A percentile compares a stretch with the other conserved stretches of the same genome.
Evolutionary conservation across 2,797 vertebrate species (phyloP).

Genomic region (Pteropus rufus): DNA sequence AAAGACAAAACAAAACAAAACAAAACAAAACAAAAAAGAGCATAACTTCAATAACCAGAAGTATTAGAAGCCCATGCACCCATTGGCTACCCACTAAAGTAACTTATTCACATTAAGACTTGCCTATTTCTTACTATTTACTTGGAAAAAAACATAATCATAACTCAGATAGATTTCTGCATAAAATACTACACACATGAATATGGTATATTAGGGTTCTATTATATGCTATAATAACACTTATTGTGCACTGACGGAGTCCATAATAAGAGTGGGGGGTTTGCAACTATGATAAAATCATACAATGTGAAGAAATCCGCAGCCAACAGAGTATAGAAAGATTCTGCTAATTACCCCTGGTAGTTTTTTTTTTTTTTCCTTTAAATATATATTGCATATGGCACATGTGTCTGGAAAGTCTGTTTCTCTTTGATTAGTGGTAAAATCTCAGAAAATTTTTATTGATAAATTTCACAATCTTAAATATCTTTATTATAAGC

Average conservation of each 20-base stretch:
- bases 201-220: neutral
- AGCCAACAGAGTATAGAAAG: neutral
- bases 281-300: neutral
- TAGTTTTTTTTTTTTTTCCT: neutral
- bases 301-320: neutral
- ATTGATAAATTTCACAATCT: slow-evolving; percentile 72
- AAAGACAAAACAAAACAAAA: too few relatives aligned
- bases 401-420: neutral
- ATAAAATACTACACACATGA: neutral
- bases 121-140: neutral
- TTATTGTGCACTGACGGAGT: neutral
- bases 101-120: neutral
- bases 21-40: neutral
- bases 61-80: neutral
- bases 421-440: slow-evolving; percentile 44
- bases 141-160: neutral
- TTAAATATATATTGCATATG: slow-evolving; percentile 29
- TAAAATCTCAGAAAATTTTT: slow-evolving; percentile 62
- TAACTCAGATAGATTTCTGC: neutral
- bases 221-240: neutral
- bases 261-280: neutral
- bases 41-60: neutral
- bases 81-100: neutral
- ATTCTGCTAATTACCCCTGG: slow-evolving; percentile 23
- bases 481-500: slow-evolving; percentile 66